Evolutionary conservation across 1,140 invertebrate species (phyloP).

Genomic region (Vanessa tameamea): DNA sequence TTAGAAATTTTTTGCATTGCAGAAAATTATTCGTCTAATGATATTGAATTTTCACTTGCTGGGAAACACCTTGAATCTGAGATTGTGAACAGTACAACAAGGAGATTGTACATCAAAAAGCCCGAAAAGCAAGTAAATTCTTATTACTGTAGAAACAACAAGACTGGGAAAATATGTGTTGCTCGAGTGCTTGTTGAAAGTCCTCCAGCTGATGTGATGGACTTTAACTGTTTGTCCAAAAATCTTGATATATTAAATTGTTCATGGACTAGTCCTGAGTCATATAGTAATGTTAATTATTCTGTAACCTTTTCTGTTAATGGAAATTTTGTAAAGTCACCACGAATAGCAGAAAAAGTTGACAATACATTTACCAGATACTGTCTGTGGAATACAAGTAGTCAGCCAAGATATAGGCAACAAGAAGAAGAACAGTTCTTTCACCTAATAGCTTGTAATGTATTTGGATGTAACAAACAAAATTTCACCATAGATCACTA

Average conservation of each 20-base stretch:
- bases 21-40: slow-evolving; percentile 54
- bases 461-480: slow-evolving; percentile 77
- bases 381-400: slow-evolving; percentile 80
- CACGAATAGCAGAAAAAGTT: slow-evolving; percentile 59
- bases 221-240: slow-evolving; percentile 84
- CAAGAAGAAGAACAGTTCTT: slow-evolving; percentile 82
- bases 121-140: slow-evolving; percentile 50
- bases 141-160: slow-evolving; percentile 64
- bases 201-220: slow-evolving; percentile 79
- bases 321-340: slow-evolving; percentile 47
- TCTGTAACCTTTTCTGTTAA: slow-evolving; percentile 79
- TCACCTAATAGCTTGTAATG: slow-evolving; percentile 79
- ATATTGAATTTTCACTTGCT: slow-evolving; percentile 54
- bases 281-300: slow-evolving; percentile 82
- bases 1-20: slow-evolving; percentile 67
- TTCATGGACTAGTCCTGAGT: slow-evolving; percentile 81
- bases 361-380: slow-evolving; percentile 50
- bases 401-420: slow-evolving; percentile 83
- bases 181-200: slow-evolving; percentile 64
- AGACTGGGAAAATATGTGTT: slow-evolving; percentile 55
- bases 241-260: slow-evolving; percentile 86
- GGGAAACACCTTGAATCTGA: slow-evolving; percentile 45
- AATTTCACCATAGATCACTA: slow-evolving; percentile 83
- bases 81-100: slow-evolving; percentile 62
- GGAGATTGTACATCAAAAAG: slow-evolving; percentile 55